Evolutionary conservation across 2,113 vertebrate species (phyloP), one percentile per base, ranked within the genome.

Genomic region (Calyptommatus sinebrachiatus): DNA sequence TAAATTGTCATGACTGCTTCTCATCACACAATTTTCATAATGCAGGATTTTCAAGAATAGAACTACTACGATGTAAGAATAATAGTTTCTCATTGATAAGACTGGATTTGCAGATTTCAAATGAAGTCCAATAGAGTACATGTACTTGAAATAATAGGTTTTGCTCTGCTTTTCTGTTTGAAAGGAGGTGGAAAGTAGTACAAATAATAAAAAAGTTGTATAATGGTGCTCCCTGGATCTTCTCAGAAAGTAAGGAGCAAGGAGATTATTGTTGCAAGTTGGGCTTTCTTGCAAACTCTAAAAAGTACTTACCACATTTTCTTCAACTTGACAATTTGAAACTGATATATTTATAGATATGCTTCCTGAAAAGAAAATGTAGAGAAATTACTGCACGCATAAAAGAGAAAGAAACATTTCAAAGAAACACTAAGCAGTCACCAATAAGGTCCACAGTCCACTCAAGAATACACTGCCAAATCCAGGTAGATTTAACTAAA

Each of bases 281-380:
- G 91, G 85, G 85, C 75, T 74, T 71, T 85, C 76, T 85, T 84
- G 77, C 72, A 28, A 85, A 29, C 76, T 87, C 66, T 63, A 71
- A 84, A n/a, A 75, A 67, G 88, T 75, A 91, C 97, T 96, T 87
- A 99, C 98, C 97, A 99, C 98, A 26, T 99, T 99, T 94, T 99
- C 98, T 90, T 98, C 97, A 91, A 99, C 96, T 94, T 99, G 96
- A 85, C 96, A 96, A 91, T 99, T 99, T 87, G 98, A 99, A 80
- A 99, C 98, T 6, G 98, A 99, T 92, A 99, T 99, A 89, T 97
- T 99, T 93, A 98, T 90, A 80, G 97, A 98, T 84, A 98, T 89
- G 83, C 98, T 96, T 90, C 97, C 98, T 99, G 90, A 90, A 91
- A 84, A 90, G 91, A 71, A 90, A 89, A 76, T 82, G 81, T n/a